A percentile compares a stretch with the other conserved stretches of the same genome.
Evolutionary conservation across 2,113 vertebrate genomes (phyloP).

Genomic region (Nestor notabilis): DNA sequence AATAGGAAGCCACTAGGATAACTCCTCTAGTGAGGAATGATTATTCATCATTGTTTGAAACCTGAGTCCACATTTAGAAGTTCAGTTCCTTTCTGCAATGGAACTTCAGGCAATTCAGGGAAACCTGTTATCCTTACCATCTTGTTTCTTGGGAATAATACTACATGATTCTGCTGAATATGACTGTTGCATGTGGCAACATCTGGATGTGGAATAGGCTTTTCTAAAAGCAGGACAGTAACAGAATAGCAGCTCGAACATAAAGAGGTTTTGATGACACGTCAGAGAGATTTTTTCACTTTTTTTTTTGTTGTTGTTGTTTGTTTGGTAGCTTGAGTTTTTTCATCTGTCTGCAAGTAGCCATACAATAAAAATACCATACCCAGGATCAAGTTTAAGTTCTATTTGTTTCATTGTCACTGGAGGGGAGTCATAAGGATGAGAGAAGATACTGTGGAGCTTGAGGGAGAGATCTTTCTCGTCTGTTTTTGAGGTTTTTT

Average conservation of each 20-base stretch:
- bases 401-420: neutral
- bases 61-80: neutral
- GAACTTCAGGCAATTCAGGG: neutral
- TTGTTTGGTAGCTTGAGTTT: neutral
- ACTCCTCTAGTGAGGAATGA: neutral
- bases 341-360: neutral
- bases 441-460: neutral
- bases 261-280: neutral
- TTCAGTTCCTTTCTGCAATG: neutral
- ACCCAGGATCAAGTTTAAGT: neutral
- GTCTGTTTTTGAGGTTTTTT: neutral
- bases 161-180: neutral
- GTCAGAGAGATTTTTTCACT: neutral
- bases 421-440: neutral
- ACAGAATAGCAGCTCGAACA: fast-evolving
- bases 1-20: neutral
- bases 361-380: neutral
- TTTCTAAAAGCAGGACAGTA: neutral
- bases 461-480: neutral
- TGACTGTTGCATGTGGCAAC: neutral
- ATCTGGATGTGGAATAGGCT: neutral
- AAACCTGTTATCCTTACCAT: neutral
- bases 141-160: neutral
- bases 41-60: neutral
- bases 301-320: neutral